A percentile compares a stretch with the other conserved stretches of the same genome.
Conservation (phyloP, 1,140 invertebrate genomes). For the Drosophila bocki region DNA sequence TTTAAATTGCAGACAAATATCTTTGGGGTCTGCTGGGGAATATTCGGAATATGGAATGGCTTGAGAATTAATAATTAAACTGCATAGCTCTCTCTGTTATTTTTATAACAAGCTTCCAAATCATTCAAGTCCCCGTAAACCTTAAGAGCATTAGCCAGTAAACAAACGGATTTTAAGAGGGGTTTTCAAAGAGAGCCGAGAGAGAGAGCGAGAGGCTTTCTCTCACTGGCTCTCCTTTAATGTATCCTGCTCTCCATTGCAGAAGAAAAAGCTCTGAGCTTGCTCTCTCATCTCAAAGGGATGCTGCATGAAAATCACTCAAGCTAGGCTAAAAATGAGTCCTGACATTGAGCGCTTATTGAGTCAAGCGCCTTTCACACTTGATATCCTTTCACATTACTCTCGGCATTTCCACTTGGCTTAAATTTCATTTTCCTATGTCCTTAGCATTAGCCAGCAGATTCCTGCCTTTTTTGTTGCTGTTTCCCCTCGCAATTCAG, state of each 20-base stretch:
- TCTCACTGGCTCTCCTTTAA: slow-evolving; percentile 2
- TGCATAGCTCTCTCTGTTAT: not conserved
- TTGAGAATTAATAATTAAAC: slow-evolving; percentile 26
- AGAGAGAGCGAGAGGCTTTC: not conserved
- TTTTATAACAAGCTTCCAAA: not conserved
- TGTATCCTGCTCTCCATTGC: slow-evolving; percentile 14
- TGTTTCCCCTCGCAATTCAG: slow-evolving; percentile 11
- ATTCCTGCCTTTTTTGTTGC: slow-evolving; percentile 25
- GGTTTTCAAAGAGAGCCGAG: not conserved
- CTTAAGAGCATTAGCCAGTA: slow-evolving; percentile 25
- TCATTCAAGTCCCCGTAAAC: not conserved
- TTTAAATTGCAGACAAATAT: slow-evolving; percentile 24
- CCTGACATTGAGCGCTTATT: slow-evolving; percentile 61
- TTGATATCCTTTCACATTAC: slow-evolving; percentile 57
- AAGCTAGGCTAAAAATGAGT: slow-evolving; percentile 28
- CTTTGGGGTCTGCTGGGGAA: slow-evolving; percentile 8
- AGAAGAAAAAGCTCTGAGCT: slow-evolving; percentile 36
- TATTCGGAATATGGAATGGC: not conserved
- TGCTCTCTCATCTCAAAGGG: slow-evolving; percentile 29
- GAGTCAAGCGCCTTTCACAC: slow-evolving; percentile 67
- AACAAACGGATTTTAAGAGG: slow-evolving; percentile 16
- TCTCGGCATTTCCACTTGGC: slow-evolving; percentile 42
- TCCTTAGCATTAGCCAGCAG: slow-evolving; percentile 69
- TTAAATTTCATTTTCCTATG: slow-evolving; percentile 63
- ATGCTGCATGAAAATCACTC: slow-evolving; percentile 43